These are phyloP conservation scores for Gorsachius goisagi DNA, from an alignment of 2,113 vertebrate genomes.

Conservation along the genomic window DNA sequence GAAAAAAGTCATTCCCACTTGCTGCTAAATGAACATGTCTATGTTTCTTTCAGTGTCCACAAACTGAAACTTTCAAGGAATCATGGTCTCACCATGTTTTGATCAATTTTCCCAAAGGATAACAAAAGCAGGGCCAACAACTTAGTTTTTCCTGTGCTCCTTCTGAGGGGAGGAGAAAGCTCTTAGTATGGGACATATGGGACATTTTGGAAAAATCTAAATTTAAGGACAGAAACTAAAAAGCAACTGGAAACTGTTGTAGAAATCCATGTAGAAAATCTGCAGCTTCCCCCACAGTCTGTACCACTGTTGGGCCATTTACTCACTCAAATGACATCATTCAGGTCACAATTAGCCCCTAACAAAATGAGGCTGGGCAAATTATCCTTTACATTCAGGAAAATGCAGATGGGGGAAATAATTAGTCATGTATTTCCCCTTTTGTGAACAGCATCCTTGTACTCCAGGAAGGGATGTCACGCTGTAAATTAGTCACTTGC, in stretches of 20 bases:
- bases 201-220: background rate
- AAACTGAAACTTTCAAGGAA: background rate
- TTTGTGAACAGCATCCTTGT: constrained; percentile 19
- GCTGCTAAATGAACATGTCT: background rate
- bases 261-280: background rate
- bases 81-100: rapidly evolving
- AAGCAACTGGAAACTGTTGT: background rate
- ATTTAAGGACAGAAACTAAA: background rate
- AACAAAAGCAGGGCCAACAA: background rate
- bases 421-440: constrained; percentile 27
- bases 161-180: background rate
- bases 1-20: background rate
- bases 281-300: background rate
- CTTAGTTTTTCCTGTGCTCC: background rate
- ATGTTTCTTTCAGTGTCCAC: rapidly evolving
- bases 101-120: background rate
- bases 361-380: background rate
- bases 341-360: constrained; percentile 8
- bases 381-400: background rate
- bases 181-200: background rate
- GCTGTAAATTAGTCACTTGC: constrained; percentile 25
- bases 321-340: background rate
- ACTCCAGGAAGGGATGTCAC: background rate
- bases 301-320: background rate
- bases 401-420: constrained; percentile 27